A percentile compares a stretch with the other conserved stretches of the same genome.
phyloP scores from a whole-genome alignment of 2,113 vertebrate genomes.

The Varanus salvator region DNA sequence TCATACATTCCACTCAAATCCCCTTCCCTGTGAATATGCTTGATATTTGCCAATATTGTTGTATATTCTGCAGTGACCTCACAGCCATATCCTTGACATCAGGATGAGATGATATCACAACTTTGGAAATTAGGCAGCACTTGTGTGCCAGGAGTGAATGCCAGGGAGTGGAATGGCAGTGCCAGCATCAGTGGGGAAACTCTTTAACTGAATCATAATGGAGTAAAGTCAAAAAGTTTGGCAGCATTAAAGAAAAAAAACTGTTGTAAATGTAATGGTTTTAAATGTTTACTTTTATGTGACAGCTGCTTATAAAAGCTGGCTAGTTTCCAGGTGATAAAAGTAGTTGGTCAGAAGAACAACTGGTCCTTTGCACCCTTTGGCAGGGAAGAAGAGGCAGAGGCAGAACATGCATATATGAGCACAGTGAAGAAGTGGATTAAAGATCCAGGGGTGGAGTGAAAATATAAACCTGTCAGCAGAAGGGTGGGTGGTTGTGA shows the following conservation, averaged over 20 bases:
- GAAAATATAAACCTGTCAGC: not conserved
- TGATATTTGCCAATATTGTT: not conserved
- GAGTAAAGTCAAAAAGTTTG: constrained; percentile 32
- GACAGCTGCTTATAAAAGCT: constrained; percentile 61
- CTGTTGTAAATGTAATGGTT: constrained; percentile 41
- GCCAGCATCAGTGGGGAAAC: not conserved
- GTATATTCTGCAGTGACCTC: not conserved
- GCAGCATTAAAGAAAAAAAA: constrained; percentile 13
- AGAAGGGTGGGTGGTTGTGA: not conserved
- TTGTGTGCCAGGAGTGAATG: not conserved
- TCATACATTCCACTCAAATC: not conserved
- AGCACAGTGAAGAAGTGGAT: constrained; percentile 34
- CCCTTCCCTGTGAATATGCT: not conserved
- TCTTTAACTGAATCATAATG: not conserved
- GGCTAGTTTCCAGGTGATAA: constrained; percentile 49
- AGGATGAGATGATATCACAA: constrained; percentile 3
- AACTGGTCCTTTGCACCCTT: constrained; percentile 33
- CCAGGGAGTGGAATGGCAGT: fast-evolving
- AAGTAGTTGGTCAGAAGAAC: not conserved
- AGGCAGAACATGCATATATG: not conserved
- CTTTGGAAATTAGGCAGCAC: fast-evolving
- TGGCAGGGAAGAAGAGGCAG: not conserved
- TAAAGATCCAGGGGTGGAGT: constrained; percentile 39
- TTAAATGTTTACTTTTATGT: constrained; percentile 59
- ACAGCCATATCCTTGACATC: fast-evolving